Conservation (phyloP, 2,113 vertebrate genomes). For the Calidris pygmaea region DNA sequence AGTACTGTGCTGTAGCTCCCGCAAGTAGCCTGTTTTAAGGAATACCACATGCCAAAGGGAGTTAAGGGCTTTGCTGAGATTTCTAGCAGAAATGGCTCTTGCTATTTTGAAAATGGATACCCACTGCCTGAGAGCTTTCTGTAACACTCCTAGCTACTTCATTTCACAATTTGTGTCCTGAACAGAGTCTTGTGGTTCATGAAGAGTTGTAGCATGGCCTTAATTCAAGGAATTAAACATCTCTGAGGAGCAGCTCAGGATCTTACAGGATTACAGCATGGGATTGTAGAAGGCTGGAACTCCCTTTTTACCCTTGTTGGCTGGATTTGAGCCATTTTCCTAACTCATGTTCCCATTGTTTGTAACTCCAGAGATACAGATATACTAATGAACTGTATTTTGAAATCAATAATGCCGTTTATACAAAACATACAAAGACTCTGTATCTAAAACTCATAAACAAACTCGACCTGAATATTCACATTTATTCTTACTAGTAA, state of each 20-base stretch:
- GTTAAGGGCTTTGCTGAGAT: background rate
- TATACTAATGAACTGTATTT: background rate
- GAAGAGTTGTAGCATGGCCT: background rate
- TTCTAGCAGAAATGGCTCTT: background rate
- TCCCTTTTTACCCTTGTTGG: background rate
- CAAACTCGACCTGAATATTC: background rate
- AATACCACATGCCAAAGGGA: background rate
- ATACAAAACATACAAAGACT: background rate
- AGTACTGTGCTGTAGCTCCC: background rate
- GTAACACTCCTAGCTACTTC: background rate
- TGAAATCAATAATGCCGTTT: background rate
- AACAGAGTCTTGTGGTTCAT: fast-evolving
- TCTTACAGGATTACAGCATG: background rate
- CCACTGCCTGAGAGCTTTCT: background rate
- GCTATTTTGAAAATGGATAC: background rate
- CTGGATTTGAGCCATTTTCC: background rate
- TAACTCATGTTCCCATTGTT: background rate
- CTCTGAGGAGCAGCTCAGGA: background rate
- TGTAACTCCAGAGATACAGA: background rate
- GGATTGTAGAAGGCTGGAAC: background rate
- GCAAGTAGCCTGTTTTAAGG: background rate
- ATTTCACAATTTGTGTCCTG: background rate
- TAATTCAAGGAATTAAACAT: background rate
- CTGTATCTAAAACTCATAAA: background rate
- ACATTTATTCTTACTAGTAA: background rate